Evolutionary conservation across 2,888 invertebrate species (phyloP).

Genomic region (Cephus pygmeus): DNA sequence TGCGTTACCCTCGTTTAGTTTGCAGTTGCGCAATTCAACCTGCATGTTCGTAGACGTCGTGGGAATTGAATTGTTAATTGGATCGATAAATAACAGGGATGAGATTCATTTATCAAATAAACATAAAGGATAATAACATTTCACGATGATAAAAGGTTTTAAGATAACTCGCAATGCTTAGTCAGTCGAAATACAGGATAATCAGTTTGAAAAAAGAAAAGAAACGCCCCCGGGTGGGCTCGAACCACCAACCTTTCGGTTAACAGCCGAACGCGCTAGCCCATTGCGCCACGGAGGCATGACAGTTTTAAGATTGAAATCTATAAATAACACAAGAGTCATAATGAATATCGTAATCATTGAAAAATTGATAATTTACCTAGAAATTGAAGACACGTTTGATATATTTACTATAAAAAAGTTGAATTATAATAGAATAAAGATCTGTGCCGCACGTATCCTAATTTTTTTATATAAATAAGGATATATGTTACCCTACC

Average conservation of each 20-base stretch:
- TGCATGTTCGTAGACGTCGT: background rate
- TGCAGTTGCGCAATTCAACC: background rate
- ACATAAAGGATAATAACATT: background rate
- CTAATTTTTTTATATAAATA: background rate
- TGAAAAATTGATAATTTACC: background rate
- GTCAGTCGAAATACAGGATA: background rate
- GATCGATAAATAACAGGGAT: background rate
- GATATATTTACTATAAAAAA: background rate
- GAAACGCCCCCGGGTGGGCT: constrained; percentile 84
- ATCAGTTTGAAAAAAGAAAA: background rate
- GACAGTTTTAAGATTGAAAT: background rate
- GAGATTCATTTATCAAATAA: background rate
- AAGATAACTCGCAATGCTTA: background rate
- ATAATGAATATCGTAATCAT: background rate
- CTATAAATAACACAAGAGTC: background rate
- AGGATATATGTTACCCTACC: background rate
- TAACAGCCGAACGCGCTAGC: constrained; percentile 99
- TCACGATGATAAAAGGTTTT: background rate
- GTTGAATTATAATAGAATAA: background rate
- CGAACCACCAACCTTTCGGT: constrained; percentile 99
- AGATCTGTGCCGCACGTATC: background rate
- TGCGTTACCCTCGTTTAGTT: background rate
- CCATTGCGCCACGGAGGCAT: constrained; percentile 89
- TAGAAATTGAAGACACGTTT: background rate
- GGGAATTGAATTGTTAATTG: background rate